These are phyloP conservation scores for Sesia bembeciformis DNA, from an alignment of 2,888 invertebrate genomes.

Conservation along the genomic window DNA sequence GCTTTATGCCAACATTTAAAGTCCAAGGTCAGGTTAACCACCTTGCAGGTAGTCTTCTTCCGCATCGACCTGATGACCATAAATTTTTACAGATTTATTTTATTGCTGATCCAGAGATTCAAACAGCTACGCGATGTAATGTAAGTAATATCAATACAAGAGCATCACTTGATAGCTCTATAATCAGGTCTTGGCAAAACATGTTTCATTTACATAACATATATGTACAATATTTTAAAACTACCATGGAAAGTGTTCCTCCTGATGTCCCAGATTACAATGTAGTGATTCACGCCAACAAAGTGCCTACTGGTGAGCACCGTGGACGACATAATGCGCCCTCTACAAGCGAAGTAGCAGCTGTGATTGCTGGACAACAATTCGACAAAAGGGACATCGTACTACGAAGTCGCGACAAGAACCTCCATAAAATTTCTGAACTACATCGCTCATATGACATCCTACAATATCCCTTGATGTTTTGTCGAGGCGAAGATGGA, in stretches of 20 bases:
- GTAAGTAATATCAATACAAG: too few relatives aligned
- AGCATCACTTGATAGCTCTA: too few relatives aligned
- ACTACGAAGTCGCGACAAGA: conserved; percentile 4
- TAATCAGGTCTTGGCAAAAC: too few relatives aligned
- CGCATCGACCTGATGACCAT: too few relatives aligned
- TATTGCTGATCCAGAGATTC: too few relatives aligned
- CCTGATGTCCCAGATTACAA: background rate
- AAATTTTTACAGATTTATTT: too few relatives aligned
- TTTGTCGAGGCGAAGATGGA: conserved; percentile 15
- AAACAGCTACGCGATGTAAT: too few relatives aligned
- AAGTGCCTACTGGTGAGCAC: conserved; percentile 1
- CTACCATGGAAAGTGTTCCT: background rate
- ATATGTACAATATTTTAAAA: background rate
- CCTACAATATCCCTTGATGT: conserved; percentile 20
- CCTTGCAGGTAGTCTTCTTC: too few relatives aligned
- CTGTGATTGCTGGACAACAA: conserved; percentile 21
- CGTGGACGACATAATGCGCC: conserved; percentile 15
- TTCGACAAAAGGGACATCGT: conserved; percentile 13
- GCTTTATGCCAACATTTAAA: too few relatives aligned
- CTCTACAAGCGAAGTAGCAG: conserved; percentile 20
- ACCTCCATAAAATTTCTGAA: conserved; percentile 4
- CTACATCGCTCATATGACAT: conserved; percentile 12
- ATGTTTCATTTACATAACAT: background rate
- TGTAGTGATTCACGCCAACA: background rate
- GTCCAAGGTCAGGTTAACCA: too few relatives aligned